These are phyloP conservation scores for Umimayanthus chanpuru DNA, from an alignment of 92 coral and sea anemone genomes.

Conservation along the genomic window DNA sequence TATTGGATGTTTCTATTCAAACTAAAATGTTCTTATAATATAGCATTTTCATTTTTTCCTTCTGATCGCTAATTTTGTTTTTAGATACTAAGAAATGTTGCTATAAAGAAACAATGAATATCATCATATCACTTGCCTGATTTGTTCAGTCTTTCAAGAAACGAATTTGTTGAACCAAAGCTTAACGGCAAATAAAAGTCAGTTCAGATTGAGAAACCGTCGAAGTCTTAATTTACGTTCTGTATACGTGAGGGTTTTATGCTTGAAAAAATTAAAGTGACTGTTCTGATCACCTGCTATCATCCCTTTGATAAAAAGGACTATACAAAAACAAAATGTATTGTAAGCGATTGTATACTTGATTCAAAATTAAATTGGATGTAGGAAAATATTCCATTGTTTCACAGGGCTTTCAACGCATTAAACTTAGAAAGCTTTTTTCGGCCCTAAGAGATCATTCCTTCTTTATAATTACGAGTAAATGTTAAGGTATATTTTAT, in stretches of 20 bases:
- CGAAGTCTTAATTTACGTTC: neutral
- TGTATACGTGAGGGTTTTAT: neutral
- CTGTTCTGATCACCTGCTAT: neutral
- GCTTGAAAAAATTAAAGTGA: neutral
- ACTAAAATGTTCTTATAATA: neutral
- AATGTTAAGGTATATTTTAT: too few species aligned
- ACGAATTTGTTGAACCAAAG: neutral
- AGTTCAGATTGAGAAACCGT: too few species aligned
- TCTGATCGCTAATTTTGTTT: too few species aligned
- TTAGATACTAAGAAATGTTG: neutral
- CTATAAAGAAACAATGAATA: too few species aligned
- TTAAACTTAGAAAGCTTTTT: too few species aligned
- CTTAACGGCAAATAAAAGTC: neutral
- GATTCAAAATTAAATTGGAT: too few species aligned
- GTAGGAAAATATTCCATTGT: too few species aligned
- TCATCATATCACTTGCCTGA: neutral
- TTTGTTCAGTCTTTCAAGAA: too few species aligned
- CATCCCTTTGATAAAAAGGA: neutral
- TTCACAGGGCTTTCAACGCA: neutral
- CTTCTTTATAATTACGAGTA: too few species aligned
- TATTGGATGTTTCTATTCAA: too few species aligned
- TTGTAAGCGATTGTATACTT: too few species aligned
- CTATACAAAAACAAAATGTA: neutral
- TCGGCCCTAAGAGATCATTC: neutral
- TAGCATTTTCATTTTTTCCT: too few species aligned